These are phyloP conservation scores for Asarcornis scutulata DNA, from an alignment of 2,113 vertebrate species.

Conservation along the genomic window DNA sequence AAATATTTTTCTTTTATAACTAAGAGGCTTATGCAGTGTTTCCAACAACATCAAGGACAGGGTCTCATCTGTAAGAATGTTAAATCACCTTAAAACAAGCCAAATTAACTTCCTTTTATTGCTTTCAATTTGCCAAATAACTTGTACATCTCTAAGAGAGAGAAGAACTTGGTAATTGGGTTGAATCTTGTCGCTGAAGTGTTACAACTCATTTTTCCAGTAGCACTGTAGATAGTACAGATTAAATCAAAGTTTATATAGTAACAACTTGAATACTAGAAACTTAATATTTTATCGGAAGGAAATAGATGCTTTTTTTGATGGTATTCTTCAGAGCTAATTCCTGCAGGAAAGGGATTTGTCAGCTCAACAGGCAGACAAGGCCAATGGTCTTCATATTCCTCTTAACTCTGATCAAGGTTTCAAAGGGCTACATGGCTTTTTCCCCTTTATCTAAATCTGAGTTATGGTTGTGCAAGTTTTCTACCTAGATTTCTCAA, in stretches of 20 bases:
- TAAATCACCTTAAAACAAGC: neutral
- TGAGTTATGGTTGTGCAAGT: neutral
- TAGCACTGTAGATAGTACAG: neutral
- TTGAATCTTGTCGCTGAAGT: neutral
- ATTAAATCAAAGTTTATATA: neutral
- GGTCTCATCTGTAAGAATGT: neutral
- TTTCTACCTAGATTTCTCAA: neutral
- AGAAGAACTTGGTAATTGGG: neutral
- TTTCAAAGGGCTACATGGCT: neutral
- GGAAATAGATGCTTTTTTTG: neutral
- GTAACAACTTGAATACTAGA: neutral
- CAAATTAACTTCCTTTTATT: neutral
- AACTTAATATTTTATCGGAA: neutral
- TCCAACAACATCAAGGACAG: neutral
- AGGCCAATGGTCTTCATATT: neutral
- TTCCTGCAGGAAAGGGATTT: neutral
- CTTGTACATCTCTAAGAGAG: neutral
- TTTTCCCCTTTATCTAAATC: neutral
- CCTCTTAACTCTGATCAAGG: neutral
- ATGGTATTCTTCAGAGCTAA: neutral
- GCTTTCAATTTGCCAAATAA: neutral
- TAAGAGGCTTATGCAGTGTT: neutral
- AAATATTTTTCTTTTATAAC: neutral
- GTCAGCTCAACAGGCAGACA: neutral
- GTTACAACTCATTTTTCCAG: neutral